Conservation (phyloP, 1,140 invertebrate genomes). For the Dendroctonus ponderosae region DNA sequence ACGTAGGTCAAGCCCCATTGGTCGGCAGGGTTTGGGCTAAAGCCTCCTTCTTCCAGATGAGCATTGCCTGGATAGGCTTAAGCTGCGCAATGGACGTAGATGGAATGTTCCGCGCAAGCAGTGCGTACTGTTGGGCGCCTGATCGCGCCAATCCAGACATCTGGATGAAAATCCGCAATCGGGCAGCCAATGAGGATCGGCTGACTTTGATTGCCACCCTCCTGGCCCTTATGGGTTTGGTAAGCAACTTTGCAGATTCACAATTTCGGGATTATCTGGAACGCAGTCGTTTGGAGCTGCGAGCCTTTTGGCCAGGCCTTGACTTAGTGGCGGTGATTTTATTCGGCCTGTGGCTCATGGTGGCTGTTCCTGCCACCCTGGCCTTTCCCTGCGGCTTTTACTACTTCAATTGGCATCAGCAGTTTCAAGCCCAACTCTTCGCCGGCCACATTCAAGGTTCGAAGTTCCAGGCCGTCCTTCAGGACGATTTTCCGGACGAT, state of each 20-base stretch:
- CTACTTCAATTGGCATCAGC: conserved; percentile 1
- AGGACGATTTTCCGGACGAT: no score
- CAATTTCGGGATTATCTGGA: neutral
- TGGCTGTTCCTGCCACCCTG: neutral
- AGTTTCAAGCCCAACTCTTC: neutral
- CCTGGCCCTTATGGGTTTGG: neutral
- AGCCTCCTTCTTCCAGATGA: neutral
- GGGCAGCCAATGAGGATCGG: neutral
- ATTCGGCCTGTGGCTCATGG: neutral
- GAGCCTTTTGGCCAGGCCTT: neutral
- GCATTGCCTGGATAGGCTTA: neutral
- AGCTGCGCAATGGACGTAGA: neutral
- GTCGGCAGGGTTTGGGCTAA: no score
- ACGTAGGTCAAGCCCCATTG: no score
- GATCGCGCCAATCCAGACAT: neutral
- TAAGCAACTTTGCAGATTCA: neutral
- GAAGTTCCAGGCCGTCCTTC: no score
- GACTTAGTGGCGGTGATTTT: neutral
- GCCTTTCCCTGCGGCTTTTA: neutral
- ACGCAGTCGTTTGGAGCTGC: neutral
- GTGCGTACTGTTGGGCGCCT: neutral
- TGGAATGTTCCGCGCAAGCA: neutral
- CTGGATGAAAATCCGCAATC: neutral
- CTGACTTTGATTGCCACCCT: neutral
- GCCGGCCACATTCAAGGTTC: neutral